Conservation (phyloP, 2,797 vertebrate genomes). For the Phaenicophaeus curvirostris region DNA sequence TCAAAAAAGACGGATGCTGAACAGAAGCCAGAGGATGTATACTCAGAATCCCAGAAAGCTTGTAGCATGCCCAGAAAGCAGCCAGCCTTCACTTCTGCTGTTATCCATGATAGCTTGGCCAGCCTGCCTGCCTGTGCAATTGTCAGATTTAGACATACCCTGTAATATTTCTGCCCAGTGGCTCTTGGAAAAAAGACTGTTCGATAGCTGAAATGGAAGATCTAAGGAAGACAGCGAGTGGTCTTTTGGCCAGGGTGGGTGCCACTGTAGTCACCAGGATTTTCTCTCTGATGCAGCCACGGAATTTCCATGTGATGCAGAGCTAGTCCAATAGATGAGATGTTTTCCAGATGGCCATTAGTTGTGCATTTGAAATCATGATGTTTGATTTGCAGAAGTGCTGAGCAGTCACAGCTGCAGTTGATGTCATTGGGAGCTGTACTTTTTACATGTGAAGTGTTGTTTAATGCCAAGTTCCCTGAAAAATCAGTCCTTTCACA, state of each 20-base stretch:
- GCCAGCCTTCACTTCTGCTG: background rate
- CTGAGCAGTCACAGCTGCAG: slow-evolving; percentile 49
- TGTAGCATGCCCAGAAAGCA: background rate
- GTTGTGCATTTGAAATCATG: slow-evolving; percentile 4
- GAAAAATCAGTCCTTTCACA: background rate
- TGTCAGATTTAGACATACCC: background rate
- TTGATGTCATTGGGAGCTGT: background rate
- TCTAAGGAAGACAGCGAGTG: background rate
- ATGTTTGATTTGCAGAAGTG: slow-evolving; percentile 17
- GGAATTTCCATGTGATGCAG: background rate
- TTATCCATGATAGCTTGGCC: background rate
- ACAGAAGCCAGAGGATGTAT: background rate
- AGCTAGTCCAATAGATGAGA: background rate
- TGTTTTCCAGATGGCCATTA: slow-evolving; percentile 8
- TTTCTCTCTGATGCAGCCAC: background rate
- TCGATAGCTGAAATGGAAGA: background rate
- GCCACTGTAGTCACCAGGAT: background rate
- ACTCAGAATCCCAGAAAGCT: background rate
- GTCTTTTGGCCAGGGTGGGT: background rate
- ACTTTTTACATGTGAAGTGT: background rate
- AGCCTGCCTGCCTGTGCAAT: background rate
- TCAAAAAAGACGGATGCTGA: background rate
- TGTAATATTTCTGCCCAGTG: background rate
- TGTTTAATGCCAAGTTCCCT: slow-evolving; percentile 27
- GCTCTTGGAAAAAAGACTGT: background rate